Percentiles rank a stretch among this genome's conserved stretches.
Conservation (phyloP, 2,797 vertebrate genomes). For the Delichon dasypus region DNA sequence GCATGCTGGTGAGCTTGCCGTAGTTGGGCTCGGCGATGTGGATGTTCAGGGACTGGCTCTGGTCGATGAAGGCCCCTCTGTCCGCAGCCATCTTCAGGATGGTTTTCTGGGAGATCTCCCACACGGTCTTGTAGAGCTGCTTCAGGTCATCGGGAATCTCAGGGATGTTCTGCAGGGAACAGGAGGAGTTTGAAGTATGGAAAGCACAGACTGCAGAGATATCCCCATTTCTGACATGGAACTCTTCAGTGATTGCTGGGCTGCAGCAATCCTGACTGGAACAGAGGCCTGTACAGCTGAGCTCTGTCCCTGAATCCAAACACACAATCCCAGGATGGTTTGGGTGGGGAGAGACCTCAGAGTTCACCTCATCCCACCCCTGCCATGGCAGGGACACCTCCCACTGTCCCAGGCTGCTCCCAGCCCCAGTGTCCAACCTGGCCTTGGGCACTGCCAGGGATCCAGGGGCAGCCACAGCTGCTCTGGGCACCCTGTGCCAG, state of each 20-base stretch:
- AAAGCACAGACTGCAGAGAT: neutral
- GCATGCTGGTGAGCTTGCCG: slow-evolving; percentile 98
- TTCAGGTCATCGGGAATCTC: slow-evolving; percentile 91
- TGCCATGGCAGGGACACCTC: neutral
- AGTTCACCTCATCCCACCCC: rapidly evolving
- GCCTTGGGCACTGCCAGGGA: neutral
- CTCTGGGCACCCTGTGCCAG: neutral
- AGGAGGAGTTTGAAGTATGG: neutral
- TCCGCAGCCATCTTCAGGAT: slow-evolving; percentile 96
- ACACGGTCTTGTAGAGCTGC: slow-evolving; percentile 95
- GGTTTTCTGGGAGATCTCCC: slow-evolving; percentile 97
- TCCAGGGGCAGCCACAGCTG: neutral
- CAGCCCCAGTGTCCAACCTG: neutral
- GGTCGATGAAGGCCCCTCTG: slow-evolving; percentile 94
- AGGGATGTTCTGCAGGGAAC: slow-evolving; percentile 77
- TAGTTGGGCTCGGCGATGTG: slow-evolving; percentile 98
- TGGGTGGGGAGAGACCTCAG: too few relatives aligned
- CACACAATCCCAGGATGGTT: neutral
- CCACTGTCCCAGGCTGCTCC: neutral
- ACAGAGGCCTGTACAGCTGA: neutral
- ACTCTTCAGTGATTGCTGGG: neutral
- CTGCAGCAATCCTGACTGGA: neutral
- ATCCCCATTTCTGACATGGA: too few relatives aligned
- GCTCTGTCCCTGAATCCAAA: neutral
- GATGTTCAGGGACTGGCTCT: slow-evolving; percentile 98